Base-by-base conservation (phyloP, 2,797 vertebrate species). In the Graptemys geographica region DNA sequence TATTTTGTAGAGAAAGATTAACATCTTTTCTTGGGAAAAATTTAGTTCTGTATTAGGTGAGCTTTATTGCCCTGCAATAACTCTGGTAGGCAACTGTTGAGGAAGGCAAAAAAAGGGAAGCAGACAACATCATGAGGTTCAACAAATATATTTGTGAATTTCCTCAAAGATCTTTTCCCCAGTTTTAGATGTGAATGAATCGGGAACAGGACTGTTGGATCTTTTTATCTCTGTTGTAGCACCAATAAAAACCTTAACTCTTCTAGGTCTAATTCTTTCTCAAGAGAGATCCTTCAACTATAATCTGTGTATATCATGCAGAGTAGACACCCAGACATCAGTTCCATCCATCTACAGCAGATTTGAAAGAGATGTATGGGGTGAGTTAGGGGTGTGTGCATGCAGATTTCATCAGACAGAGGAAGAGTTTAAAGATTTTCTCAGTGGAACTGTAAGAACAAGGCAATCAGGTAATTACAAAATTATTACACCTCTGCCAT, bases 11-110 rank as follows among this genome's bases (percentile, higher is more conserved):
- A 79, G 12, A 72, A 51, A 13, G 88, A 47, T 62, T 21, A 84
- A 81, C 52, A 79, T 7, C 0, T 85, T 83, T 87, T 93, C 89
- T 49, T 81, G 65, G 86, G 47, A 90, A 94, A 69, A 83, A 10
- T 82, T 52, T 88, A 93, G 85, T 81, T 94, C 78, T 83, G 65
- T 94, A 79, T 51, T 8, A 23, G 5, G n/a, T 8, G 78, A 69
- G 25, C 8, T 10, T 69, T 47, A 78, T 78, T 78, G 23, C 41
- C 83, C 88, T 33, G 28, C 33, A 31, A 41, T 72, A 72, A 72
- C 19, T 72, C n/a, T 49, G 28, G n/a, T 7, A 56, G 53, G 41
- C 6, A 91, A 21, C 51, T 81, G 52, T 79, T 90, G 53, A 72
- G 1, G 49, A 3, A 84, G 62, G 8, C n/a, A 79, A 92, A 80